phyloP scores from a whole-genome alignment of 2,888 invertebrate species.

The Crematogaster levior region DNA sequence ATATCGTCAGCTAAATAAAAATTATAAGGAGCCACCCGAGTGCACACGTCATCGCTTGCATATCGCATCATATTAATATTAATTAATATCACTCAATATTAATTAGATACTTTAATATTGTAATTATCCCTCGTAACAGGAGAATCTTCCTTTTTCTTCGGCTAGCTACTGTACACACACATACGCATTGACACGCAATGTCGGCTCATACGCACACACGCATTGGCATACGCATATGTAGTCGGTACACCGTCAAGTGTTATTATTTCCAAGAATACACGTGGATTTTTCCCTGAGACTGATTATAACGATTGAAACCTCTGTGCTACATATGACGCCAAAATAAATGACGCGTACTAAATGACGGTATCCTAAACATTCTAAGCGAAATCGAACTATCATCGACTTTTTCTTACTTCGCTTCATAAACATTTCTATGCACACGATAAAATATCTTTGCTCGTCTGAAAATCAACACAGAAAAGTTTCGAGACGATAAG shows the following conservation, averaged over 20 bases:
- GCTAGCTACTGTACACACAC: conserved; percentile 39
- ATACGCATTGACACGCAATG: conserved; percentile 21
- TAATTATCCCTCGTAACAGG: conserved; percentile 1
- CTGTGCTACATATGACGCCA: conserved; percentile 63
- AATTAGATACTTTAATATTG: conserved; percentile 31
- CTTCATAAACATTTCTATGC: neutral
- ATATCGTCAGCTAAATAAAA: conserved; percentile 71
- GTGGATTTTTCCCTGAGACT: conserved; percentile 84
- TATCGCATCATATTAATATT: conserved; percentile 31
- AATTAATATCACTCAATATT: conserved; percentile 46
- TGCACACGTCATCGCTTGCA: conserved; percentile 42
- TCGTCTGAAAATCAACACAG: conserved; percentile 13
- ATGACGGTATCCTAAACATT: conserved; percentile 47
- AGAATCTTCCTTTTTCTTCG: neutral
- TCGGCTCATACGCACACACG: conserved; percentile 8
- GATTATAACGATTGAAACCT: conserved; percentile 81
- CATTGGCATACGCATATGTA: conserved; percentile 30
- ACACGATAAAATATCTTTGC: conserved; percentile 10
- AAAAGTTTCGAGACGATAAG: conserved; percentile 56
- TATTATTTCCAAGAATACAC: conserved; percentile 79
- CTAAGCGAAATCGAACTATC: conserved; percentile 31
- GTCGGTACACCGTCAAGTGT: conserved; percentile 47
- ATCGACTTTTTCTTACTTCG: neutral
- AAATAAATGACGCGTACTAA: conserved; percentile 68
- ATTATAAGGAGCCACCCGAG: conserved; percentile 51